Evolutionary conservation across 2,797 vertebrate genomes (phyloP).

Genomic region (Catostomus latipinnis): DNA sequence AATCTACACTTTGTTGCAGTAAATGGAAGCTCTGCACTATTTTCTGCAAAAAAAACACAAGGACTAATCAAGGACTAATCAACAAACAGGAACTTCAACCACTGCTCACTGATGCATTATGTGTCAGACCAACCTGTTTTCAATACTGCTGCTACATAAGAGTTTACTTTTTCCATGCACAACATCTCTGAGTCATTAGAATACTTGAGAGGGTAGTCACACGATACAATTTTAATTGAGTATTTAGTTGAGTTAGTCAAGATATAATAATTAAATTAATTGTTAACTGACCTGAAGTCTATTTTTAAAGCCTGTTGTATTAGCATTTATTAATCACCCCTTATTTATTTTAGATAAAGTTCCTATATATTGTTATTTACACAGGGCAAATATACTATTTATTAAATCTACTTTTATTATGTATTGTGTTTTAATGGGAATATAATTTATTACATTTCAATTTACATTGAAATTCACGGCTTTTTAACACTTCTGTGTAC

Average conservation of each 20-base stretch:
- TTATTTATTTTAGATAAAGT: too few species aligned
- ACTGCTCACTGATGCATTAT: background rate
- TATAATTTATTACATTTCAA: too few species aligned
- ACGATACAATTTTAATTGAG: background rate
- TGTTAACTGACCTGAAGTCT: background rate
- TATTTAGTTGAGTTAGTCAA: background rate
- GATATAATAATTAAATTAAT: background rate
- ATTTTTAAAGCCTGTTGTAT: too few species aligned
- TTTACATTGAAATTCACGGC: too few species aligned
- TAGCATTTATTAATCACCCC: too few species aligned
- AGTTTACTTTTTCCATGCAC: background rate
- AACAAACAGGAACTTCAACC: background rate
- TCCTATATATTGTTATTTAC: too few species aligned
- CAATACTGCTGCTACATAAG: background rate
- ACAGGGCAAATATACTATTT: too few species aligned
- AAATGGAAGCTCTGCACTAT: constrained; percentile 3
- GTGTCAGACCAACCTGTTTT: constrained; percentile 24
- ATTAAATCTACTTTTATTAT: too few species aligned
- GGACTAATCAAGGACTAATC: background rate
- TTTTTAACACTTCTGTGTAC: too few species aligned
- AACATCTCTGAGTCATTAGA: constrained; percentile 15
- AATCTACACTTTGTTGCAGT: constrained; percentile 15
- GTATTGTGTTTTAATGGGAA: too few species aligned
- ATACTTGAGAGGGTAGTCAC: background rate
- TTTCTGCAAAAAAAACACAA: constrained; percentile 3